Conservation (phyloP, 2,113 vertebrate genomes). For the Alectura lathami region DNA sequence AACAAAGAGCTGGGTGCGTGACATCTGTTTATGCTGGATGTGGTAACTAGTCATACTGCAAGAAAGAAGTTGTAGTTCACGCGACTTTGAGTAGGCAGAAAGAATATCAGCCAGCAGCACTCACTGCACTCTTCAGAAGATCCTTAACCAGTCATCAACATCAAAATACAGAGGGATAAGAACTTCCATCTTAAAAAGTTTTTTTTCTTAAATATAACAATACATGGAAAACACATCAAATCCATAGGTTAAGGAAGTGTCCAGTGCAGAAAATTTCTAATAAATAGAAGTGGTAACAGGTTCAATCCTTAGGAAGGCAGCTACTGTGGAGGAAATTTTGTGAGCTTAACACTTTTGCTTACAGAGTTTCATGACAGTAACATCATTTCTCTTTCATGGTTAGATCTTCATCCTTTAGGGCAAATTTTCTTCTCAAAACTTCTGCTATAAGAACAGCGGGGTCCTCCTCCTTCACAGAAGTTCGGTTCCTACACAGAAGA, state of each 20-base stretch:
- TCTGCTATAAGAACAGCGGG: conserved; percentile 92
- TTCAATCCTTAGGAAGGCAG: conserved; percentile 63
- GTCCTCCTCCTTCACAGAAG: conserved; percentile 89
- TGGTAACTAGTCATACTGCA: background rate
- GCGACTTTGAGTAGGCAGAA: background rate
- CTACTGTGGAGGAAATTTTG: conserved; percentile 30
- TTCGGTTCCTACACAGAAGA: conserved; percentile 77
- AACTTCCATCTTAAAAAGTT: conserved; percentile 46
- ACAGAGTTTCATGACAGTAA: background rate
- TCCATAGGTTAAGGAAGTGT: background rate
- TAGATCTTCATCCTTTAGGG: conserved; percentile 90
- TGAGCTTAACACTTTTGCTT: conserved; percentile 25
- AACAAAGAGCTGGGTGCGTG: background rate
- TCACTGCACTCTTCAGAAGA: background rate
- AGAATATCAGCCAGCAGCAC: background rate
- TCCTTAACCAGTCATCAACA: conserved; percentile 20
- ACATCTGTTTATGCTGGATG: background rate
- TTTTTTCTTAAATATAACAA: conserved; percentile 19
- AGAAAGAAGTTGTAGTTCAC: background rate
- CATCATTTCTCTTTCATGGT: conserved; percentile 80
- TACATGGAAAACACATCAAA: conserved; percentile 42
- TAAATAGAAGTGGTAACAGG: conserved; percentile 41
- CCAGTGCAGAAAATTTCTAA: conserved; percentile 12
- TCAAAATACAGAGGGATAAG: conserved; percentile 37
- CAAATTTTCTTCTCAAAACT: conserved; percentile 92